Conservation (phyloP, 2,888 invertebrate genomes). For the Drosophila mayaguana region DNA sequence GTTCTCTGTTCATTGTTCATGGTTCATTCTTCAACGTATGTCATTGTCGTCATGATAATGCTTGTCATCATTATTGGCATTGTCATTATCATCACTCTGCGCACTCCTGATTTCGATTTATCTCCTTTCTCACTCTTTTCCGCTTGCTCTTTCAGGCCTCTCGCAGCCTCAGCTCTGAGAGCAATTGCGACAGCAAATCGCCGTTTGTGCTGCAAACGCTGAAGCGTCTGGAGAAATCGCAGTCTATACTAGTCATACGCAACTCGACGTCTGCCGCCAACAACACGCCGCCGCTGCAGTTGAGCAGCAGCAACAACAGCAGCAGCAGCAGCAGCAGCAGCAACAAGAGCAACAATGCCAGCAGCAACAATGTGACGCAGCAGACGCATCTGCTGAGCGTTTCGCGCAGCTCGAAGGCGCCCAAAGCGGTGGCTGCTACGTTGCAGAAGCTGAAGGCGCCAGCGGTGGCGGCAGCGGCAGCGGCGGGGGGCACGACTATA, state of each 20-base stretch:
- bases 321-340: constrained; percentile 15
- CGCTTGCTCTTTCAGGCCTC: constrained; percentile 63
- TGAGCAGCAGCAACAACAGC: constrained; percentile 28
- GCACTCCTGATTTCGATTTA: neutral
- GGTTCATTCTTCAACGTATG: too few species aligned
- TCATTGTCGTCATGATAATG: too few species aligned
- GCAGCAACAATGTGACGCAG: constrained; percentile 31
- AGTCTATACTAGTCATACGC: constrained; percentile 85
- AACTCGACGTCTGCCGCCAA: constrained; percentile 61
- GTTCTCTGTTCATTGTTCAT: neutral
- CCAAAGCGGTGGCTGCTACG: constrained; percentile 59
- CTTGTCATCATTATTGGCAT: neutral
- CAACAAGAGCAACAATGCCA: constrained; percentile 26
- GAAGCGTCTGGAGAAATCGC: constrained; percentile 85
- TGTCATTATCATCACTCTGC: neutral
- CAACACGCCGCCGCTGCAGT: constrained; percentile 15
- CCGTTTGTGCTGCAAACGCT: constrained; percentile 85
- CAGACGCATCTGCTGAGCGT: constrained; percentile 72
- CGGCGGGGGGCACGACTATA: constrained; percentile 70
- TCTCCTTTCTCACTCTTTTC: neutral
- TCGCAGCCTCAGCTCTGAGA: constrained; percentile 82
- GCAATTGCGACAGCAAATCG: constrained; percentile 80
- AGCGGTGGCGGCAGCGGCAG: constrained; percentile 36
- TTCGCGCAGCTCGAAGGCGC: constrained; percentile 73
- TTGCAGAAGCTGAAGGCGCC: constrained; percentile 65